Percentiles rank a stretch among this genome's conserved stretches.
These are phyloP conservation scores for Caenorhabditis becei DNA, from an alignment of 2,888 invertebrate genomes.

Conservation along the genomic window DNA sequence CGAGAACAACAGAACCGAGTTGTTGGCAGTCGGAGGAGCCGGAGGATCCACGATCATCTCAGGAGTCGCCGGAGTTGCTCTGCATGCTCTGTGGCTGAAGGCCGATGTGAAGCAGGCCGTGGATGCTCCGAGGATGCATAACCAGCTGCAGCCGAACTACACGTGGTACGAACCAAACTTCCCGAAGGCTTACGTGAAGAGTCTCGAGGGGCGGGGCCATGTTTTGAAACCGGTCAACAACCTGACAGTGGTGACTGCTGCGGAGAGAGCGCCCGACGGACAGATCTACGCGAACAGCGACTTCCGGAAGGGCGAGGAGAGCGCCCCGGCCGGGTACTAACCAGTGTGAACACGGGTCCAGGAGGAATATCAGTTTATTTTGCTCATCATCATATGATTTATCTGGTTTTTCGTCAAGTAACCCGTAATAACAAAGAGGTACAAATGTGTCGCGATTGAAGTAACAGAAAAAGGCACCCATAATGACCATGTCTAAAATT, in stretches of 20 bases:
- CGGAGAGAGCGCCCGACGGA: conserved; percentile 69
- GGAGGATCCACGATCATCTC: conserved; percentile 80
- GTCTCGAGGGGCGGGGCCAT: conserved; percentile 69
- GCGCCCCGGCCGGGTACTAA: conserved; percentile 79
- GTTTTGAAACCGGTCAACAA: conserved; percentile 66
- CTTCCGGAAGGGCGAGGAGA: conserved; percentile 79
- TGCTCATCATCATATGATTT: conserved; percentile 6
- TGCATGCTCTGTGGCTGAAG: conserved; percentile 74
- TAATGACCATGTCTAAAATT: conserved; percentile 11
- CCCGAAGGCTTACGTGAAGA: conserved; percentile 69
- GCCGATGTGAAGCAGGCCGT: conserved; percentile 84
- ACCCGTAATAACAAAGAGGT: conserved; percentile 53
- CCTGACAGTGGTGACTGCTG: conserved; percentile 76
- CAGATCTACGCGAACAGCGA: conserved; percentile 79
- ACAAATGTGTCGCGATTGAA: conserved; percentile 38
- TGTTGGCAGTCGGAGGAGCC: conserved; percentile 78
- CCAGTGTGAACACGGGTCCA: neutral
- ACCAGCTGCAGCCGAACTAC: conserved; percentile 84
- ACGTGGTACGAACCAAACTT: conserved; percentile 72
- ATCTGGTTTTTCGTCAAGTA: conserved; percentile 5
- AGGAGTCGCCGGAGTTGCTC: conserved; percentile 75
- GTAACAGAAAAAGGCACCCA: conserved; percentile 23
- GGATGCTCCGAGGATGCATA: conserved; percentile 89
- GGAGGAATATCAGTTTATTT: conserved; percentile 1
- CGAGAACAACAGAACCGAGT: conserved; percentile 87